Percentiles rank a stretch among this genome's conserved stretches.
phyloP scores from a whole-genome alignment of 2,113 vertebrate species.

The Nibea albiflora region DNA sequence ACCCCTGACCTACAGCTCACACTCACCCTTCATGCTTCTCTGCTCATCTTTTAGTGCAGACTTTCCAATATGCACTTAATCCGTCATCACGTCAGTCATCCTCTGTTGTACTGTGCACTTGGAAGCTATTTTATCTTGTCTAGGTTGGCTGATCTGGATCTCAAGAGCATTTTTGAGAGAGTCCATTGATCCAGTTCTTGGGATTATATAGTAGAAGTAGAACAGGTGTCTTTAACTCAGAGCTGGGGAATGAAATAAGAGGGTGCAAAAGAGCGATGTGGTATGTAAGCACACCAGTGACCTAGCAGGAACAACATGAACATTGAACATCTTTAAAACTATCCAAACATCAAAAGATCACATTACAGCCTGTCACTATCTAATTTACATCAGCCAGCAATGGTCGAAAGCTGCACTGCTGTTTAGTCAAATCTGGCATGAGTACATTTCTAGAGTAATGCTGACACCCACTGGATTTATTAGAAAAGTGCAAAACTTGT shows the following conservation, averaged over 20 bases:
- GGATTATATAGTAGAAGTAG: not conserved
- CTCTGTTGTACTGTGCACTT: not conserved
- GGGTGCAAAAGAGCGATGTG: not conserved
- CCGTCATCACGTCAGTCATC: slow-evolving; percentile 21
- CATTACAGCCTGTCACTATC: not conserved
- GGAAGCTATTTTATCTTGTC: not conserved
- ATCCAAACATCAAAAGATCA: not conserved
- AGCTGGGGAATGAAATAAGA: not conserved
- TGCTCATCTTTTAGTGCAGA: slow-evolving; percentile 21
- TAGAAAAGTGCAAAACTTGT: slow-evolving; percentile 15
- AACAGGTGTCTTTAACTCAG: not conserved
- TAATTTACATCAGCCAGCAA: not conserved
- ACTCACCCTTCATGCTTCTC: slow-evolving; percentile 29
- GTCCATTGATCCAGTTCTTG: not conserved
- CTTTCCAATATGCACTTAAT: slow-evolving; percentile 21
- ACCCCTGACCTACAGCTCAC: slow-evolving; percentile 6
- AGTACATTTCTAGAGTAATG: slow-evolving; percentile 31
- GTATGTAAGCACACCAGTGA: not conserved
- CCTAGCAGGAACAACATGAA: not conserved
- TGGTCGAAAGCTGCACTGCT: not conserved
- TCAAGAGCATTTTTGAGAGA: not conserved
- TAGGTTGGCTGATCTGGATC: not conserved
- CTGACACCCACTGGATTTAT: slow-evolving; percentile 68
- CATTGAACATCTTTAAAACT: not conserved
- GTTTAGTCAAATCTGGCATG: not conserved